These are phyloP conservation scores for Hirtodrosophila cameraria DNA, from an alignment of 2,888 invertebrate species.

Conservation along the genomic window DNA sequence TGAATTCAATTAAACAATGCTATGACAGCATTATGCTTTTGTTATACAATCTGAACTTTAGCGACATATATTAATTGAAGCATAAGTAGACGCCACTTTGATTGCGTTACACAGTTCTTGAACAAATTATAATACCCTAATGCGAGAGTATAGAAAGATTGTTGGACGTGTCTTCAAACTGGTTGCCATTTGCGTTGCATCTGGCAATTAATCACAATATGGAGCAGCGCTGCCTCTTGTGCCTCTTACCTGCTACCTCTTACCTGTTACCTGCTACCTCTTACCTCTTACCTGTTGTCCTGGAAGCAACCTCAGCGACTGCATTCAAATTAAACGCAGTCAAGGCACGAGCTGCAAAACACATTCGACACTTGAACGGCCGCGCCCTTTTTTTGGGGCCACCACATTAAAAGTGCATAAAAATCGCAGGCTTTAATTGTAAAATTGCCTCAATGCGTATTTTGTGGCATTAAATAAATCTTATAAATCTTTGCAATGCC, in stretches of 20 bases:
- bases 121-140: no score
- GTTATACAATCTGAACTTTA: no score
- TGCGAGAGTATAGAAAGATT: conserved; percentile 3
- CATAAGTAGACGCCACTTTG: no score
- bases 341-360: no score
- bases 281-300: background rate
- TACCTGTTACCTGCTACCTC: conserved; percentile 15
- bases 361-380: background rate
- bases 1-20: no score
- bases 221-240: conserved; percentile 39
- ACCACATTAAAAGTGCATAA: conserved; percentile 61
- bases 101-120: no score
- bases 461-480: conserved; percentile 17
- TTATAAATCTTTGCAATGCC: background rate
- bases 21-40: no score
- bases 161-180: conserved; percentile 58
- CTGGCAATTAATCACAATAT: conserved; percentile 71
- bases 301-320: background rate
- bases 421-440: conserved; percentile 55
- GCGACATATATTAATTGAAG: no score
- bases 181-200: conserved; percentile 68
- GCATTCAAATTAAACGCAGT: conserved; percentile 56
- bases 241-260: conserved; percentile 11
- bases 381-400: conserved; percentile 35
- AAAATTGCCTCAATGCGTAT: conserved; percentile 22